Evolutionary conservation across 1,140 invertebrate genomes (phyloP), one percentile per base, ranked within the genome.

Genomic region (Sycophila sp.): DNA sequence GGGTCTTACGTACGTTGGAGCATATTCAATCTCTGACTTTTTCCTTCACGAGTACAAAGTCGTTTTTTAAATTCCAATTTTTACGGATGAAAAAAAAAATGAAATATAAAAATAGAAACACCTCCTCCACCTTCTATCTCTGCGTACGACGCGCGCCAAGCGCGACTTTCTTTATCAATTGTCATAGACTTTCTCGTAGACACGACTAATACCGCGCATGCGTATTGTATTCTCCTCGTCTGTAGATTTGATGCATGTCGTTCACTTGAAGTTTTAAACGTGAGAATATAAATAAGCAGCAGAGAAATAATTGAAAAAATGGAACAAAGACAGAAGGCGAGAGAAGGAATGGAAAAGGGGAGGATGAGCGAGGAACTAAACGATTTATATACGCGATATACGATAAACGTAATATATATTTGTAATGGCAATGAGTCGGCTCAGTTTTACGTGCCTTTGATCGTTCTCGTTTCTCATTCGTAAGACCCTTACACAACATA

Each of bases 391-490:
- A 62, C 28, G 40, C 40, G 38, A 67, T 36, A 36, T 19, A 32
- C 53, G 17, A 17, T 36, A 36, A 24, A 17, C 13, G 36, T 15
- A 13, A 58, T 58, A 47, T 49, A 58, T 49, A 58, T 71, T 64
- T 58, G 10, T 58, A 71, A n/a, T 49, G 55, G 55, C 55, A 60
- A 60, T 40, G 62, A 65, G 69, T 65, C 69, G 53, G 34, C 53
- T 71, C 62, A 71, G 53, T 65, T 71, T 59, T 71, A 71, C 55
- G 69, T 71, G 69, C 62, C 69, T 71, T 71, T 66, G 42, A 66
- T 65, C 62, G 51, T 58, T 58, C 69, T 71, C 40, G 38, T 65
- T 65, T 60, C 32, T 56, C 45, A 49, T 58, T 71, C 40, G 42
- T 66, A 71, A 71, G 69, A 58, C 69, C 60, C 69, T 71, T 58